These are phyloP conservation scores for Lithobius niger DNA, from an alignment of 1,140 invertebrate species.

Conservation along the genomic window DNA sequence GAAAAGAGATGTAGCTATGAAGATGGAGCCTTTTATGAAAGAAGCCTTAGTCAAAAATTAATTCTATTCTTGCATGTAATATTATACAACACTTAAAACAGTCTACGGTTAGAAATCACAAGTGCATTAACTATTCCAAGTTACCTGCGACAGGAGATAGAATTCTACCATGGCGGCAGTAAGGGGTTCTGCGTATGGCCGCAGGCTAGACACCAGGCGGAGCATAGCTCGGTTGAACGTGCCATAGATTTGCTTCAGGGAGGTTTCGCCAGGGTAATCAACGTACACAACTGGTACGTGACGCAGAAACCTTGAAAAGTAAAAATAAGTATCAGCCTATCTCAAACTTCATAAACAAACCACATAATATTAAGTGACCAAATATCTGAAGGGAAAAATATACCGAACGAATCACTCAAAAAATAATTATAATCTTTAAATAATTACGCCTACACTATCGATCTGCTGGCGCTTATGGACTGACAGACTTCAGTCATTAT, in stretches of 20 bases:
- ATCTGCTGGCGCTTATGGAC: too few relatives aligned
- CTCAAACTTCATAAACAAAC: too few relatives aligned
- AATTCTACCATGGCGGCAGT: constrained; percentile 99
- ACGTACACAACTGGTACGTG: constrained; percentile 99
- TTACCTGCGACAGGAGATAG: constrained; percentile 78
- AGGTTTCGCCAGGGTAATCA: constrained; percentile 96
- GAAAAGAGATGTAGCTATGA: constrained; percentile 8
- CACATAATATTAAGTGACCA: background rate
- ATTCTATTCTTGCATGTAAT: too few relatives aligned
- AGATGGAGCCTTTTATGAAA: background rate
- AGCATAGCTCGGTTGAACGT: constrained; percentile 97
- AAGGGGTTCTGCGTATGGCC: constrained; percentile 86
- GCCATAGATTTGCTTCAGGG: constrained; percentile 95
- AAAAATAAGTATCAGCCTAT: too few relatives aligned
- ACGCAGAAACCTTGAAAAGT: constrained; percentile 45
- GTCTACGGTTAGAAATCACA: too few relatives aligned
- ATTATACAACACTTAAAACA: too few relatives aligned
- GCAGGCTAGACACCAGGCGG: constrained; percentile 71
- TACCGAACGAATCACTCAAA: background rate
- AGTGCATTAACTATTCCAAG: too few relatives aligned
- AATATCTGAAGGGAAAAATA: background rate
- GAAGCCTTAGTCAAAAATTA: background rate
- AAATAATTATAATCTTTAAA: background rate
- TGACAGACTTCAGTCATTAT: too few relatives aligned
- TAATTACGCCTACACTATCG: too few relatives aligned